Base-by-base conservation (phyloP, 2,113 vertebrate genomes). In the Sciurus niger region DNA sequence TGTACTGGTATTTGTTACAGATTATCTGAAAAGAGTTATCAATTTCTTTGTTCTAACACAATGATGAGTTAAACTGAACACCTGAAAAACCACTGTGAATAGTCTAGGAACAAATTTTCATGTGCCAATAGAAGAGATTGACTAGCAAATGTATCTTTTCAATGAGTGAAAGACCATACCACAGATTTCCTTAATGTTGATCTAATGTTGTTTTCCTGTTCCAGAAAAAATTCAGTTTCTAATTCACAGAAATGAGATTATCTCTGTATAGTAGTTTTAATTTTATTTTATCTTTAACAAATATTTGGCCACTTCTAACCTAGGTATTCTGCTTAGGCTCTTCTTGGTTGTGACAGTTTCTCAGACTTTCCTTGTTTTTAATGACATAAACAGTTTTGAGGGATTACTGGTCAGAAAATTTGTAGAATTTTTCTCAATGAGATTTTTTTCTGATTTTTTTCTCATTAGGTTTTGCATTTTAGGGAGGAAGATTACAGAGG, bases 31-130 rank as follows among this genome's bases (percentile, higher is more conserved):
- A 73, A 78, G 16, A n/a, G 32, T 58, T 58, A 17, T 74, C 43
- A 65, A n/a, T 78, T 94, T 95, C 76, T 95, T 86, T 93, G 63
- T 95, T 79, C 65, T 24, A 84, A 24, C 37, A 84, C 28, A 70
- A 76, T 74, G 63, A 5, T 90, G 9, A 84, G 86, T 78, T 93
- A 83, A 95, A 89, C 1, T 63, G 14, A 87, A 92, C 90, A 37
- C 43, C 32, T 93, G 2, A 77, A 67, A 93, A 84, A 72, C 28
- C 20, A 79, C 48, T 89, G 89, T 28, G 8, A 93, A 77, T 68
- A 87, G 30, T 63, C 55, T 70, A 65, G 24, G 70, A 95, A 94
- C 58, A 78, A 74, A 94, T 84, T 96, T 94, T 67, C 8, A 53
- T 94, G 51, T n/a, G 79, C 40, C 78, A 89, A 65, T 53, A 86